These are phyloP conservation scores for Exocentrus adspersus DNA, from an alignment of 2,888 invertebrate genomes.

Conservation along the genomic window DNA sequence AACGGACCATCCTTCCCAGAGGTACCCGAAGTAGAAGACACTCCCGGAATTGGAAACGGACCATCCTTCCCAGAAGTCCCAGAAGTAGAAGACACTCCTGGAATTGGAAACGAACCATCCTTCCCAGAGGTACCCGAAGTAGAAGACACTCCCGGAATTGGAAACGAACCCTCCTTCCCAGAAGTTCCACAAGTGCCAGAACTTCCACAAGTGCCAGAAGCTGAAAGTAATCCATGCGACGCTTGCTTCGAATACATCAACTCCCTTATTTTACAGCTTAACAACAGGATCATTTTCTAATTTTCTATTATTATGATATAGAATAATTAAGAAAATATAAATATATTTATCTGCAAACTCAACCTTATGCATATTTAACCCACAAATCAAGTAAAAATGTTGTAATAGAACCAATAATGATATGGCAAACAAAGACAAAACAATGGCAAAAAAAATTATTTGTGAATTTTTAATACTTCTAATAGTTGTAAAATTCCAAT, in stretches of 20 bases:
- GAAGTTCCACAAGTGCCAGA: conserved; percentile 2
- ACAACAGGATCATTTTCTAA: conserved; percentile 2
- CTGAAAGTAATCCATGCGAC: conserved; percentile 11
- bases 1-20: conserved; percentile 3
- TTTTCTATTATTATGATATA: neutral
- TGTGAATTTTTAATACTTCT: too few relatives aligned
- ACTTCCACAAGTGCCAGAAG: neutral
- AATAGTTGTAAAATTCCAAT: too few relatives aligned
- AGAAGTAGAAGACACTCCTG: neutral
- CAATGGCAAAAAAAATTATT: too few relatives aligned
- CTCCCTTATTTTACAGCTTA: conserved; percentile 4
- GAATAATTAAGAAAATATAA: neutral
- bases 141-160: neutral
- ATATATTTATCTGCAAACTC: neutral
- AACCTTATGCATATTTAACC: too few relatives aligned
- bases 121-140: neutral
- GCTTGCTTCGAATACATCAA: conserved; percentile 20
- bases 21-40: neutral
- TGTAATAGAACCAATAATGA: neutral
- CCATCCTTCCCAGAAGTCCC: conserved; percentile 6
- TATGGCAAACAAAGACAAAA: too few relatives aligned
- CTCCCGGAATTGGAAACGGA: neutral
- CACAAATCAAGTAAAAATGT: neutral
- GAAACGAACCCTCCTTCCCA: conserved; percentile 1
- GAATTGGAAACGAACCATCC: conserved; percentile 2